Evolutionary conservation across 2,888 invertebrate genomes (phyloP).

Genomic region (Amiota mariae): DNA sequence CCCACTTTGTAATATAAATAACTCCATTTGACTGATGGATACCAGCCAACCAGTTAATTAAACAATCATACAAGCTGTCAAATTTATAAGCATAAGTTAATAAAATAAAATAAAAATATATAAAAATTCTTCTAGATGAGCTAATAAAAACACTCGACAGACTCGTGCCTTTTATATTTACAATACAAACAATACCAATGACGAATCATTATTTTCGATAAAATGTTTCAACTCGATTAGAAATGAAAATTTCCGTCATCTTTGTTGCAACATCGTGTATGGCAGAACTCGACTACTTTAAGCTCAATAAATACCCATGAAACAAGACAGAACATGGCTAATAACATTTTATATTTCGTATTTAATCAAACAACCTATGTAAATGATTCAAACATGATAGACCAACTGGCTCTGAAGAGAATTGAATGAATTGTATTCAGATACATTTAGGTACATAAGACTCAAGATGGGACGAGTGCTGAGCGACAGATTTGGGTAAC

Average conservation of each 20-base stretch:
- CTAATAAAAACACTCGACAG: constrained; percentile 18
- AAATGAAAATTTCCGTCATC: constrained; percentile 1
- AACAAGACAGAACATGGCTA: constrained; percentile 21
- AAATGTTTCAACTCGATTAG: neutral
- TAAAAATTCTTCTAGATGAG: neutral
- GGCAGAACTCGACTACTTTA: neutral
- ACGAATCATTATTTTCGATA: constrained; percentile 28
- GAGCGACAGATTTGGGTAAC: constrained; percentile 60
- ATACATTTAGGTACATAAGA: constrained; percentile 1
- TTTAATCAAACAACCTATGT: neutral
- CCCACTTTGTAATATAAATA: neutral
- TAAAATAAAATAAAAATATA: too few relatives aligned
- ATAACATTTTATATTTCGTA: neutral
- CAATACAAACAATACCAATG: constrained; percentile 32
- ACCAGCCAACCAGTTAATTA: neutral
- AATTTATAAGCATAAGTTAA: too few relatives aligned
- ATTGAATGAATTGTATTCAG: neutral
- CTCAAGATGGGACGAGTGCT: constrained; percentile 11
- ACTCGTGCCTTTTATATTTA: constrained; percentile 32
- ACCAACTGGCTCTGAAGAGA: constrained; percentile 11
- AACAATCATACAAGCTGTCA: constrained; percentile 16
- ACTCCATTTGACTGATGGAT: neutral
- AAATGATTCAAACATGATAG: constrained; percentile 7
- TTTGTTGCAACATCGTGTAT: constrained; percentile 8
- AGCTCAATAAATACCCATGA: constrained; percentile 22